Evolutionary conservation across 2,113 vertebrate species (phyloP).

Genomic region (Macquaria ambigua): DNA sequence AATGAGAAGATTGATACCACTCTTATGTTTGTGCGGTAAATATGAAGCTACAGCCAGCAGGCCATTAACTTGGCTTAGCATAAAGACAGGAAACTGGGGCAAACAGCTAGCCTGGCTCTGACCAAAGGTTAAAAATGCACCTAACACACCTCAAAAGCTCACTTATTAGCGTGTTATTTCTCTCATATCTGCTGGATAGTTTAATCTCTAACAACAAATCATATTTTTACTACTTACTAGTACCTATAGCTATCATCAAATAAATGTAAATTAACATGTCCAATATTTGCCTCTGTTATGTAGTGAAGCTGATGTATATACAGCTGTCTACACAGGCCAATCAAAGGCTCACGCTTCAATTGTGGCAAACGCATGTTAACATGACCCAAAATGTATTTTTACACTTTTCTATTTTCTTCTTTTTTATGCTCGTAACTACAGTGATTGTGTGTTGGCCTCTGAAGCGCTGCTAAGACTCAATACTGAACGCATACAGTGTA

Average conservation of each 20-base stretch:
- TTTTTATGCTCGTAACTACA: not conserved
- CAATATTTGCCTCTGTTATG: not conserved
- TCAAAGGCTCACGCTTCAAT: not conserved
- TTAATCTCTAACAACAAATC: not conserved
- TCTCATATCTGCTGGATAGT: not conserved
- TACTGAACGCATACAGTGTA: not conserved
- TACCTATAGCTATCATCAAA: too few species aligned
- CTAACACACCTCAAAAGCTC: not conserved
- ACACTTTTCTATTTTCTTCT: not conserved
- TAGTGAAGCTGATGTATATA: not conserved
- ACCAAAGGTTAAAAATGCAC: not conserved
- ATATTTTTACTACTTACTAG: not conserved
- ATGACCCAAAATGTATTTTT: not conserved
- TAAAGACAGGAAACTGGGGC: not conserved
- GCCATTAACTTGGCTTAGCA: not conserved
- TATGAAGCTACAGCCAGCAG: not conserved
- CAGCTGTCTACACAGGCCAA: not conserved
- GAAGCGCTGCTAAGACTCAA: not conserved
- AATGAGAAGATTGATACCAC: not conserved
- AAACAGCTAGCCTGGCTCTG: not conserved
- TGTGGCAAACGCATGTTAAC: too few species aligned
- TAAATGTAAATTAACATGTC: not conserved
- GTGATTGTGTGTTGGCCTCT: not conserved
- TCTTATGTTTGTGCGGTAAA: not conserved
- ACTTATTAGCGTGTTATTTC: not conserved